These are phyloP conservation scores for Leptinotarsa haldemani DNA, from an alignment of 2,888 invertebrate species.

Conservation along the genomic window DNA sequence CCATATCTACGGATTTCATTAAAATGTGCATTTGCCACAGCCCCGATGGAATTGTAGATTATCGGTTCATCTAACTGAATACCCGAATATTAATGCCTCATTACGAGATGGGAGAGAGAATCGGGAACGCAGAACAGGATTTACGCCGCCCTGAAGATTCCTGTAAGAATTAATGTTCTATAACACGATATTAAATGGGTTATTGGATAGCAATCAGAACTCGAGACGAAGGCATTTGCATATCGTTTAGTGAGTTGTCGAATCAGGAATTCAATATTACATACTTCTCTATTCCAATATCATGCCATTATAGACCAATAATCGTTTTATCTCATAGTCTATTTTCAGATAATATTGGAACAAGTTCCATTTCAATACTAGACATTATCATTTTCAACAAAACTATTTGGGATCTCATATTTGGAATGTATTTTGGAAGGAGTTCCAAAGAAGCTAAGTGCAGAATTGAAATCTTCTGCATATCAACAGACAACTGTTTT, in stretches of 20 bases:
- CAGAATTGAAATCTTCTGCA: too few species aligned
- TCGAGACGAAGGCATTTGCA: neutral
- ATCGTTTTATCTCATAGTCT: neutral
- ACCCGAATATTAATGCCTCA: slow-evolving; percentile 24
- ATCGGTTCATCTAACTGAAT: slow-evolving; percentile 8
- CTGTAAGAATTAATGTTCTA: slow-evolving; percentile 3
- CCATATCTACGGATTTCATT: slow-evolving; percentile 23
- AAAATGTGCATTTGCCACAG: slow-evolving; percentile 27
- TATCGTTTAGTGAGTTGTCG: neutral
- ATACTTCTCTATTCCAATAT: neutral
- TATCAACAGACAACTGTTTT: too few species aligned
- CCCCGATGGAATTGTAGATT: slow-evolving; percentile 1
- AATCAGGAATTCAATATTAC: neutral
- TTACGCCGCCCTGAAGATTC: neutral
- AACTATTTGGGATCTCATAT: too few species aligned
- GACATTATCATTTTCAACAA: too few species aligned
- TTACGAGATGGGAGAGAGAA: slow-evolving; percentile 2
- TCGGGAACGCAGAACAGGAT: slow-evolving; percentile 1
- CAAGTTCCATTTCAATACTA: neutral
- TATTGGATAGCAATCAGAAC: slow-evolving; percentile 16
- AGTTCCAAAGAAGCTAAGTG: too few species aligned
- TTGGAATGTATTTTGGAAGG: too few species aligned
- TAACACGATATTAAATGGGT: slow-evolving; percentile 10
- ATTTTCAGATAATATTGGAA: neutral
- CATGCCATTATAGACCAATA: neutral